Evolutionary conservation across 2,113 vertebrate species (phyloP).

Genomic region (Progne subis): DNA sequence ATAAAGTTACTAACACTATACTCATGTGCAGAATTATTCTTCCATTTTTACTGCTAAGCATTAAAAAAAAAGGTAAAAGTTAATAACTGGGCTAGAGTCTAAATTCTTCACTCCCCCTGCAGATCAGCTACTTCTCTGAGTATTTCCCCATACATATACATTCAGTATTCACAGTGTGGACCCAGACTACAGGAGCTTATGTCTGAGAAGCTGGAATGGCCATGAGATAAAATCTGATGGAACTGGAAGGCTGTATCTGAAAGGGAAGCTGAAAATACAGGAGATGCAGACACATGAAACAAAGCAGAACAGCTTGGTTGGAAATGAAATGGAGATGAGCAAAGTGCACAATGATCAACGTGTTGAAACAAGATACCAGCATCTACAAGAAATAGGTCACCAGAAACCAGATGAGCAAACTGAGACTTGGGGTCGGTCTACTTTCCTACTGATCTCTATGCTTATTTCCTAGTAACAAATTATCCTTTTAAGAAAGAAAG

Average conservation of each 20-base stretch:
- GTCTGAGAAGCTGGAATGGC: background rate
- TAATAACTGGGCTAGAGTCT: background rate
- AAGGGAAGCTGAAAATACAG: background rate
- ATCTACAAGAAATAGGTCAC: background rate
- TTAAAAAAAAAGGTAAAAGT: background rate
- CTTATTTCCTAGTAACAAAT: conserved; percentile 39
- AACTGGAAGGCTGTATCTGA: background rate
- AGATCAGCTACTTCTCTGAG: background rate
- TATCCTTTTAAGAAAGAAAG: background rate
- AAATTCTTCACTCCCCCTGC: background rate
- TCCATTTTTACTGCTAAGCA: background rate
- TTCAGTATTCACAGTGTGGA: background rate
- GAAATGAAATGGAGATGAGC: background rate
- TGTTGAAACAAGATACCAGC: background rate
- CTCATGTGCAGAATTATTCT: background rate
- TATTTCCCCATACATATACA: background rate
- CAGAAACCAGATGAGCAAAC: background rate
- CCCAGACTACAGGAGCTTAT: background rate
- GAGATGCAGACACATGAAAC: background rate
- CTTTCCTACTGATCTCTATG: background rate
- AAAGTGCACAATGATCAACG: background rate
- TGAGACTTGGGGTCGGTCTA: background rate
- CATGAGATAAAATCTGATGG: background rate
- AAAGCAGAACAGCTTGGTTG: background rate
- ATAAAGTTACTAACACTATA: background rate